phyloP scores from a whole-genome alignment of 2,113 vertebrate species.

The Tachuris rubrigastra region DNA sequence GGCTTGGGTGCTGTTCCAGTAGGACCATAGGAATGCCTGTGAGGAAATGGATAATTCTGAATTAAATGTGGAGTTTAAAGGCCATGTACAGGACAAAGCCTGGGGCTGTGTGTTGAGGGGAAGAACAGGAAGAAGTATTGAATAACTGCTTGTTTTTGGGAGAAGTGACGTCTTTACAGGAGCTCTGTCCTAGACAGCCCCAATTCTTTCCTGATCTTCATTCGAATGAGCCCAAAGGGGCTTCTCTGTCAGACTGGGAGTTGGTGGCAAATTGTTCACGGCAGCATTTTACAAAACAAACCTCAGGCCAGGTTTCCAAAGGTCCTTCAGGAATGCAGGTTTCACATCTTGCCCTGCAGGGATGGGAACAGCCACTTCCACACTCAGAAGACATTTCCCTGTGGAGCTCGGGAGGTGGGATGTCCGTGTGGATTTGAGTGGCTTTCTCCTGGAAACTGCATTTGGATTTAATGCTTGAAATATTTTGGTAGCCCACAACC shows the following conservation, averaged over 20 bases:
- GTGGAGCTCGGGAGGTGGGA: background rate
- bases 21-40: background rate
- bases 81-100: background rate
- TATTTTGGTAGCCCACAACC: background rate
- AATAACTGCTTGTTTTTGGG: background rate
- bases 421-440: background rate
- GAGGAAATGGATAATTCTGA: background rate
- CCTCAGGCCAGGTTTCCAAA: background rate
- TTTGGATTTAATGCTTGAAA: conserved; percentile 1
- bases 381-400: background rate
- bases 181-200: background rate
- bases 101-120: background rate
- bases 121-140: background rate
- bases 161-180: background rate
- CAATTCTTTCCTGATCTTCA: background rate
- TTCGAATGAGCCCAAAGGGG: background rate
- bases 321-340: background rate
- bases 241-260: background rate
- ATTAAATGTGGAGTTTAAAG: background rate
- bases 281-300: conserved; percentile 21
- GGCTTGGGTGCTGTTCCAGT: background rate
- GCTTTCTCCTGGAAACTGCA: background rate
- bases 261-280: conserved; percentile 2
- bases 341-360: background rate
- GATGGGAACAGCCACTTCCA: background rate